phyloP scores from a whole-genome alignment of 2,888 invertebrate genomes.

The Dynastes hyllus region DNA sequence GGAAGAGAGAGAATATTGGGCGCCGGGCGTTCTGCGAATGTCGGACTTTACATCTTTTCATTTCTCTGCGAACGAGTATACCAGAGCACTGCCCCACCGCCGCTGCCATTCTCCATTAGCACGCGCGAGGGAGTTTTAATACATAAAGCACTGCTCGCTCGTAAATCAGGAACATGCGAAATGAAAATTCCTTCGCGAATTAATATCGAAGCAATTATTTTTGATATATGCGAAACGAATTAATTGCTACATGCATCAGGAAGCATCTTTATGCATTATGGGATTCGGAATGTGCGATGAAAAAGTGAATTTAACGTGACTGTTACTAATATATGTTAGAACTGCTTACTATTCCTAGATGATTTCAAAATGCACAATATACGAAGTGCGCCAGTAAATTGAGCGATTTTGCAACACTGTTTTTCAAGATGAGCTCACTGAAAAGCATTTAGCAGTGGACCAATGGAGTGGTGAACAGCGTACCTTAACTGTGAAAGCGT shows the following conservation, averaged over 20 bases:
- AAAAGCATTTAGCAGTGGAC: too few relatives aligned
- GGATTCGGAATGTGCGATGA: neutral
- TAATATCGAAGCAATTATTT: conserved; percentile 35
- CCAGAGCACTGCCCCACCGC: neutral
- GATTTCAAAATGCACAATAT: too few relatives aligned
- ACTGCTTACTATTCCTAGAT: too few relatives aligned
- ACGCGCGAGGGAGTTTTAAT: conserved; percentile 33
- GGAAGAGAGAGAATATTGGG: neutral
- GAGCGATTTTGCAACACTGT: too few relatives aligned
- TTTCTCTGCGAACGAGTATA: neutral
- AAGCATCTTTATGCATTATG: neutral
- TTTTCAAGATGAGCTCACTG: too few relatives aligned
- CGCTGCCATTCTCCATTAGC: conserved; percentile 33
- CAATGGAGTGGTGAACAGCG: too few relatives aligned
- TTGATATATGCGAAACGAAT: conserved; percentile 37
- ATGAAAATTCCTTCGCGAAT: conserved; percentile 44
- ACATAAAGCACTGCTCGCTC: conserved; percentile 26
- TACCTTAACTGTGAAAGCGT: too few relatives aligned
- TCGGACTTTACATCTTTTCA: conserved; percentile 13
- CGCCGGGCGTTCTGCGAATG: neutral
- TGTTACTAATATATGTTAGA: too few relatives aligned
- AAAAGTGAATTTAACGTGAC: neutral
- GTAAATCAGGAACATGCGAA: conserved; percentile 34
- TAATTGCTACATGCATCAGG: neutral
- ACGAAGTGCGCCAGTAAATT: too few relatives aligned